A percentile compares a stretch with the other conserved stretches of the same genome.
Evolutionary conservation across 64 coral and sea anemone species (phyloP).

Genomic region (Dendrophyllia cribrosa): DNA sequence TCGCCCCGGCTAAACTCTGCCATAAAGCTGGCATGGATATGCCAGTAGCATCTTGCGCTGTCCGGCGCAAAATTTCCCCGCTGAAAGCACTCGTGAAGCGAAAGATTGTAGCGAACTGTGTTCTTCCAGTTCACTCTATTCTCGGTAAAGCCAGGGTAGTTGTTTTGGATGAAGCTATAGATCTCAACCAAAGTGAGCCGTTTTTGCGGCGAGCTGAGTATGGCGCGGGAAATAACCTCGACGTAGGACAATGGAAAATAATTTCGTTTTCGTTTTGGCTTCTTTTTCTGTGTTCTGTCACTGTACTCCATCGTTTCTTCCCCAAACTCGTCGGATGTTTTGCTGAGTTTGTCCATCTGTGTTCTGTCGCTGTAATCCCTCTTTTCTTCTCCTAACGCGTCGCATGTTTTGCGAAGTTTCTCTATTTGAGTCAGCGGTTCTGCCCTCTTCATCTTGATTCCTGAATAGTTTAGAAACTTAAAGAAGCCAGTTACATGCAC

Average conservation of each 20-base stretch:
- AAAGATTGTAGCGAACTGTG: constrained; percentile 44
- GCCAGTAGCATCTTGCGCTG: constrained; percentile 12
- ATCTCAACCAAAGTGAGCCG: neutral
- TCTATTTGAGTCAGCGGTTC: too few species aligned
- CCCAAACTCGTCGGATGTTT: too few species aligned
- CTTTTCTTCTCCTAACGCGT: too few species aligned
- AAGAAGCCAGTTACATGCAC: too few species aligned
- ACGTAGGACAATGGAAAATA: constrained; percentile 23
- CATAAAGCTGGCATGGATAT: constrained; percentile 27
- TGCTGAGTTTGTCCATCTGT: too few species aligned
- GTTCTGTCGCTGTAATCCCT: too few species aligned
- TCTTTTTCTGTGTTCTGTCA: neutral
- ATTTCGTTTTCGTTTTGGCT: constrained; percentile 22
- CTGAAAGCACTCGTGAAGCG: constrained; percentile 29
- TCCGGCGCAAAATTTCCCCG: neutral
- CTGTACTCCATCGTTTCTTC: too few species aligned
- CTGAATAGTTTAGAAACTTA: too few species aligned
- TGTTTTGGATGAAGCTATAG: constrained; percentile 25
- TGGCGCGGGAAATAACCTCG: constrained; percentile 2
- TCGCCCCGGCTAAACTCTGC: constrained; percentile 26
- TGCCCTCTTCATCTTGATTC: too few species aligned
- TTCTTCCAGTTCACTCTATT: constrained; percentile 37
- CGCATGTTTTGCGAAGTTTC: too few species aligned
- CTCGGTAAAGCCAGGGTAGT: constrained; percentile 7
- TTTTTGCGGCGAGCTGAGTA: constrained; percentile 18